Evolutionary conservation across 2,888 invertebrate genomes (phyloP).

Genomic region (Parapristionchus giblindavisi): DNA sequence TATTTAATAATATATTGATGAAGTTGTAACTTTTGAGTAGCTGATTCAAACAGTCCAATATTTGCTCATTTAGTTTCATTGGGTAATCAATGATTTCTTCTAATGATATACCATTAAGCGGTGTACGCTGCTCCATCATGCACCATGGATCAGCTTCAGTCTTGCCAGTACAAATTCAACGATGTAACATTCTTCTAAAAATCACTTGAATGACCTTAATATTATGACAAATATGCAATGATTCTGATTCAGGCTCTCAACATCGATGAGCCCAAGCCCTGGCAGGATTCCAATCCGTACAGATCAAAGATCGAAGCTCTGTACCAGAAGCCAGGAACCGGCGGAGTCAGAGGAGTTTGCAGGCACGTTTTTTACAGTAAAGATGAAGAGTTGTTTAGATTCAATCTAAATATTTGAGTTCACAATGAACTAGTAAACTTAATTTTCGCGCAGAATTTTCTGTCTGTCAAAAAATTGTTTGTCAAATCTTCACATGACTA

Average conservation of each 20-base stretch:
- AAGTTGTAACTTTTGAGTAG: not conserved
- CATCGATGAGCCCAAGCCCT: conserved; percentile 29
- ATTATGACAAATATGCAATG: not conserved
- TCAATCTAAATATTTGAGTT: no score
- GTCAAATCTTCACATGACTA: not conserved
- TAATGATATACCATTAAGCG: no score
- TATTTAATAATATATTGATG: not conserved
- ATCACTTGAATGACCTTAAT: no score
- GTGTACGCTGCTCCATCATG: not conserved
- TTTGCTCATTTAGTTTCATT: no score
- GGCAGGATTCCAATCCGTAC: conserved; percentile 31
- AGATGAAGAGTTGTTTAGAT: no score
- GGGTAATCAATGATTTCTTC: no score
- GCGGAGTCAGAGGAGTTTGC: conserved; percentile 30
- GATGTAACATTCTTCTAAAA: no score
- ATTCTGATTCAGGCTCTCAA: conserved; percentile 1
- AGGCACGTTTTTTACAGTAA: not conserved
- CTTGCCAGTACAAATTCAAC: conserved; percentile 23
- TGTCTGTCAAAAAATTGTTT: no score
- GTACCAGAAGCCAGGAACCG: not conserved
- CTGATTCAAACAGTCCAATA: no score
- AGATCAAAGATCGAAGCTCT: conserved; percentile 21
- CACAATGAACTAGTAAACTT: no score
- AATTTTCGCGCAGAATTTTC: no score
- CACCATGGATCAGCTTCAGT: not conserved